These are phyloP conservation scores for Chromobotia macracanthus DNA, from an alignment of 2,797 vertebrate species.

Conservation along the genomic window DNA sequence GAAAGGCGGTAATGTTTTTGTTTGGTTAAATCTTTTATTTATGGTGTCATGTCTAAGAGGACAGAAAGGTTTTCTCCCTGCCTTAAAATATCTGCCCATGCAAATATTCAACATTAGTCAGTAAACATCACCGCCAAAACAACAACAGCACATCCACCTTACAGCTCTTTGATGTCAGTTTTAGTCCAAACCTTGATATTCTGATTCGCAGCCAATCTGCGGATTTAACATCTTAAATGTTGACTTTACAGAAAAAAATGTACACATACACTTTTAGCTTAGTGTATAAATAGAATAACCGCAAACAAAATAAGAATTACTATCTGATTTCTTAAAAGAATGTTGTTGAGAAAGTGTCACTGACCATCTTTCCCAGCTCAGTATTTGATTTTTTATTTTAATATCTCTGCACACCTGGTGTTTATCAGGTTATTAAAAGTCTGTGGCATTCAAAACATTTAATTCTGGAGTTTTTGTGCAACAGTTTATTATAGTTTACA, in stretches of 20 bases:
- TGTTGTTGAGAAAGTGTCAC: background rate
- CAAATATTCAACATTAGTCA: slow-evolving; percentile 22
- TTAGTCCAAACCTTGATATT: slow-evolving; percentile 6
- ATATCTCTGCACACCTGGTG: background rate
- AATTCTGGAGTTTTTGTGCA: no score
- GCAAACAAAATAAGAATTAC: background rate
- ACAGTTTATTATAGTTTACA: background rate
- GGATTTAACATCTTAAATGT: slow-evolving; percentile 23
- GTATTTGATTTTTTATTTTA: background rate
- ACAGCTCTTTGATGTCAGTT: slow-evolving; percentile 12
- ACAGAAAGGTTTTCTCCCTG: background rate
- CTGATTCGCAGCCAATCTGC: slow-evolving; percentile 7
- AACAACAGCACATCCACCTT: slow-evolving; percentile 36
- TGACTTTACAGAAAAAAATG: slow-evolving; percentile 50
- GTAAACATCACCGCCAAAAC: slow-evolving; percentile 49
- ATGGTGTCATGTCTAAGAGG: background rate
- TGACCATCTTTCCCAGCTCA: no score
- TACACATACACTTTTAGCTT: slow-evolving; percentile 42
- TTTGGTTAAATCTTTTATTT: background rate
- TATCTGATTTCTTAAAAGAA: background rate
- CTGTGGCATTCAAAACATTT: no score
- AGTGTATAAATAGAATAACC: slow-evolving; percentile 32
- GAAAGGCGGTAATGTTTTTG: background rate
- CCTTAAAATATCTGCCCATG: slow-evolving; percentile 20
- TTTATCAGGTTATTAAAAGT: background rate